Base-by-base conservation (phyloP, 2,797 vertebrate genomes). In the Oreochromis grahami region DNA sequence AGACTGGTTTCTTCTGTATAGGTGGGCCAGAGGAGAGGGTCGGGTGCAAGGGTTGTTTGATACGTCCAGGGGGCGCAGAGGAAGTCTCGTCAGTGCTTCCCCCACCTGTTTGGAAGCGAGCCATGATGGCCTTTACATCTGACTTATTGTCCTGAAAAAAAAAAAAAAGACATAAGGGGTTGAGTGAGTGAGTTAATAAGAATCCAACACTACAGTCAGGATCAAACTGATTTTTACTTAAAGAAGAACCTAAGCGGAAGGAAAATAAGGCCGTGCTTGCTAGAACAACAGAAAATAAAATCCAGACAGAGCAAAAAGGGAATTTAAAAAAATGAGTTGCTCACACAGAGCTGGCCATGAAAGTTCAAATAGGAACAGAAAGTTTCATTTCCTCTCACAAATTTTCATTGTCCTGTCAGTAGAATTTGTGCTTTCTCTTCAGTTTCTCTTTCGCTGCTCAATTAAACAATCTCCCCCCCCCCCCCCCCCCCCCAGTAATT, bases 81-180 rank as follows among this genome's bases (percentile, higher is more conserved):
- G 88, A 70, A 14, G 77, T 15, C 32, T 95, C 94, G 0, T 94
- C 93, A 1, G 56, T 13, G 84, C 60, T 89, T 4, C 26, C 14
- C 5, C 77, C 89, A 3, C 32, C 8, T 1, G 86, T 2, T 76
- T 96, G 93, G 85, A 96, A 95, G 65, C 93, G 94, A 77, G 94
- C 94, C 94, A 92, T 92, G 8, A 96, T 96, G 85, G 94, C 53
- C 77, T 89, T 95, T 2, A 96, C 84, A n/a, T 96, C 95, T 11
- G 86, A 1, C 79, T 95, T 95, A 70, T 86, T 94, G 15, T 86
- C 81, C 94, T 95, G 53, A n/a, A 82, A 68, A 2, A 8, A 85
- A 8, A 85, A 79, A 2, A 8, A 15, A 78, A 63, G 58, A 63
- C 34, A 63, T 63, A 38, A 45, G 26, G 68, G 32, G n/a, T 77